Evolutionary conservation across 2,888 invertebrate species (phyloP).

Genomic region (Drosophila helvetica): DNA sequence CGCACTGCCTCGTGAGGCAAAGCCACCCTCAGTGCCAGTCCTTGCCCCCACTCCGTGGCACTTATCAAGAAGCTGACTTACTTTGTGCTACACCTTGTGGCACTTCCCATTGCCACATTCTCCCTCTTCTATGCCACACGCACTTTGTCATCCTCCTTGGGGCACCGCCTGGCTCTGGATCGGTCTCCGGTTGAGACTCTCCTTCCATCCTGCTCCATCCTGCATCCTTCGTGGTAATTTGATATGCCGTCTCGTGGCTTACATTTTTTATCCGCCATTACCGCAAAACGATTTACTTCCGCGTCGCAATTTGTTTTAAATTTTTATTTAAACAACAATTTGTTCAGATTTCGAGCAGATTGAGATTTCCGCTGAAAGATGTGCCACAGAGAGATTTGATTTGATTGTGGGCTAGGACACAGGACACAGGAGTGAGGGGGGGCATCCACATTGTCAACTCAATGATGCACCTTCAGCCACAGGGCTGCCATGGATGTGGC

Average conservation of each 20-base stretch:
- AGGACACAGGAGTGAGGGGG: neutral
- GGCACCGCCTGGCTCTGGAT: constrained; percentile 21
- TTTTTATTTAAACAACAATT: constrained; percentile 73
- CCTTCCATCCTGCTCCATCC: neutral
- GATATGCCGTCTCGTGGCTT: constrained; percentile 76
- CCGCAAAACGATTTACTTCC: constrained; percentile 66
- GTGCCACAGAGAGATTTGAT: constrained; percentile 13
- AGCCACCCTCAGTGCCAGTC: constrained; percentile 22
- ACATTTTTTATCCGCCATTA: constrained; percentile 72
- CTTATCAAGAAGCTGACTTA: constrained; percentile 69
- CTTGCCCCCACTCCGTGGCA: constrained; percentile 31
- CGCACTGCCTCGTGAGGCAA: constrained; percentile 65
- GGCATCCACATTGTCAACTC: constrained; percentile 6
- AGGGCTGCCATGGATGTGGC: constrained; percentile 38
- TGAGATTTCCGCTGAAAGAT: constrained; percentile 56
- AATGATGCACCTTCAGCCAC: constrained; percentile 43
- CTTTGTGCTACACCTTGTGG: constrained; percentile 74
- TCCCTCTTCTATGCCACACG: constrained; percentile 30
- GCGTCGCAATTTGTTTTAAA: constrained; percentile 63
- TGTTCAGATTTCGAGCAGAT: constrained; percentile 56
- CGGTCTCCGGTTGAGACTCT: constrained; percentile 23
- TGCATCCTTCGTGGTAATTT: constrained; percentile 56
- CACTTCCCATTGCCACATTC: constrained; percentile 5
- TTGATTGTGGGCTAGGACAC: neutral
- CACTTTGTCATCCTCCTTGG: constrained; percentile 68